Conservation (phyloP, 2,888 invertebrate species). For the Pseudolycoriella hygida region DNA sequence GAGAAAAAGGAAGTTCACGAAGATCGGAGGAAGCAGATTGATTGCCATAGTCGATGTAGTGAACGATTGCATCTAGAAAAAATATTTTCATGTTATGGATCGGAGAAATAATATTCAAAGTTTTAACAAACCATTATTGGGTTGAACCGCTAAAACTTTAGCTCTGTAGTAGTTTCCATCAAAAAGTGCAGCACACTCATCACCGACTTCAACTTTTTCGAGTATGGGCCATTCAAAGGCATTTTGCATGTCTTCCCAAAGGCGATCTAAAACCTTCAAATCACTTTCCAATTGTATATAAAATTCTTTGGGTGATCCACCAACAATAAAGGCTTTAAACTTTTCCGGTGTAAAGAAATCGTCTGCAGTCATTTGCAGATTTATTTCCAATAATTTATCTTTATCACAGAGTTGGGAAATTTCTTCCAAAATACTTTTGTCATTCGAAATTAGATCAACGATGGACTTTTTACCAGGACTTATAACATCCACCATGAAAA, state of each 20-base stretch:
- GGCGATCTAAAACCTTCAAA: not conserved
- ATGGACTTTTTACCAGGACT: slow-evolving; percentile 43
- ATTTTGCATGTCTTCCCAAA: not conserved
- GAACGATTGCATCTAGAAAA: slow-evolving; percentile 18
- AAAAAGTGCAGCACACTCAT: slow-evolving; percentile 59
- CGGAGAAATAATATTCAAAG: not conserved
- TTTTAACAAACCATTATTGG: not conserved
- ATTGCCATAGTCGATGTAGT: slow-evolving; percentile 50
- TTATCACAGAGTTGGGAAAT: not conserved
- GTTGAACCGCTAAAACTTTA: slow-evolving; percentile 51
- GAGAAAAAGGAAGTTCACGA: slow-evolving; percentile 32
- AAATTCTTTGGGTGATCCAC: not conserved
- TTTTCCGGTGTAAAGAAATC: not conserved
- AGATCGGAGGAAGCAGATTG: slow-evolving; percentile 37
- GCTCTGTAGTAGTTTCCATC: slow-evolving; percentile 85
- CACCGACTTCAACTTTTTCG: slow-evolving; percentile 26
- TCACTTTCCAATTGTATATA: not conserved
- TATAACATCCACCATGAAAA: slow-evolving; percentile 48
- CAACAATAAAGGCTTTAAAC: not conserved
- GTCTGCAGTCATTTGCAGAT: slow-evolving; percentile 17
- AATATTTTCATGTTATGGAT: not conserved
- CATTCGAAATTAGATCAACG: not conserved
- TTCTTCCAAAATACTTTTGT: not conserved
- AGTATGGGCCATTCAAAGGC: not conserved
- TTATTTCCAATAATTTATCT: slow-evolving; percentile 34